Percentiles rank a stretch among this genome's conserved stretches.
phyloP scores from a whole-genome alignment of 2,888 invertebrate species.

The Eupeodes latifasciatus region DNA sequence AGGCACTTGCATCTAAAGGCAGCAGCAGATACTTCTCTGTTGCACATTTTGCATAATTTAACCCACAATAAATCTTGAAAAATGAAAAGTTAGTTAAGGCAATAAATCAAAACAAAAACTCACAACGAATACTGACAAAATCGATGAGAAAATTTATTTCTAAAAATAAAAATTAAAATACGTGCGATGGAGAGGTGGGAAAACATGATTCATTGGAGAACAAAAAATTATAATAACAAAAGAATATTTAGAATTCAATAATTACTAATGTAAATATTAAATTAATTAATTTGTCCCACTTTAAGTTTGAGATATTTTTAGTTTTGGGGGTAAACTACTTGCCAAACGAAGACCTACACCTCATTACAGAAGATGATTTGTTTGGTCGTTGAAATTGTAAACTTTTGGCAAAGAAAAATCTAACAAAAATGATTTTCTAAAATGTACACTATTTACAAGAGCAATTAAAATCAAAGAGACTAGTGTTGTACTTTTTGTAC shows the following conservation, averaged over 20 bases:
- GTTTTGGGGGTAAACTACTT: not conserved
- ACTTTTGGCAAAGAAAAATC: constrained; percentile 40
- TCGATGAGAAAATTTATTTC: constrained; percentile 29
- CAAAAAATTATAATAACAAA: constrained; percentile 12
- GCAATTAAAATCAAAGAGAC: constrained; percentile 3
- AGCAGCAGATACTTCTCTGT: not conserved
- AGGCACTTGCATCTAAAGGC: not conserved
- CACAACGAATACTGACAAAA: not conserved
- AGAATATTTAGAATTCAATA: constrained; percentile 31
- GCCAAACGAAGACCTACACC: constrained; percentile 65
- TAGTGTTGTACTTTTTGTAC: not conserved
- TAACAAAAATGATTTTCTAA: constrained; percentile 12
- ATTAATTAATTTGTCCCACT: constrained; percentile 63
- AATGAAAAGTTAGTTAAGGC: not conserved
- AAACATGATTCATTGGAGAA: constrained; percentile 29
- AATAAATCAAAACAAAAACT: constrained; percentile 15
- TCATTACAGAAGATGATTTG: constrained; percentile 30
- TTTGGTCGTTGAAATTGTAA: constrained; percentile 10
- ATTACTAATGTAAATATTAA: constrained; percentile 33
- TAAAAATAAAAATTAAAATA: not conserved
- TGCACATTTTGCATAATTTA: constrained; percentile 43
- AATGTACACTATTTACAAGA: not conserved
- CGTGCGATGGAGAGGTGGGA: not conserved
- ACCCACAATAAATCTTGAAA: constrained; percentile 35
- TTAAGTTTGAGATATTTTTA: constrained; percentile 27